These are phyloP conservation scores for Kobus ellipsiprymnus DNA, from an alignment of 2,113 vertebrate species.

Conservation along the genomic window DNA sequence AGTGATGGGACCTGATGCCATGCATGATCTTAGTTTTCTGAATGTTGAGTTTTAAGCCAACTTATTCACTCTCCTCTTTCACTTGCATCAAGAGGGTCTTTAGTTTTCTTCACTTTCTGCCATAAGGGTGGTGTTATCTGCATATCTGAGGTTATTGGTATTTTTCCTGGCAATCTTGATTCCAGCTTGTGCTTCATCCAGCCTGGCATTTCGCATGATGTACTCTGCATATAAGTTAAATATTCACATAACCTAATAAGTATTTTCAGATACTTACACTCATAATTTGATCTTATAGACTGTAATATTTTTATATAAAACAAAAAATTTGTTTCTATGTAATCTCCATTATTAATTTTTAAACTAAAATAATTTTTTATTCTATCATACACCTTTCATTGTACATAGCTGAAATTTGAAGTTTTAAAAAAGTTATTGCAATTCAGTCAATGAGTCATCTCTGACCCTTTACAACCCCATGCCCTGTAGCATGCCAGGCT, in stretches of 20 bases:
- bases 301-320: not conserved
- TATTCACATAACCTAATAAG: not conserved
- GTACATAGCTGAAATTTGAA: not conserved
- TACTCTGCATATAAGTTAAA: not conserved
- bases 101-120: no score
- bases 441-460: rapidly evolving
- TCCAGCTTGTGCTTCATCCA: not conserved
- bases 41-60: no score
- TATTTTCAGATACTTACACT: not conserved
- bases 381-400: not conserved
- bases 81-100: no score
- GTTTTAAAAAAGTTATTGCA: not conserved
- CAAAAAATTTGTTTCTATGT: not conserved
- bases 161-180: not conserved
- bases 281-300: not conserved
- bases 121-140: not conserved
- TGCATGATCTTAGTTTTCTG: no score
- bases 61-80: no score
- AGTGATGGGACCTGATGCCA: no score
- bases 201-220: not conserved
- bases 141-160: not conserved
- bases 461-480: not conserved
- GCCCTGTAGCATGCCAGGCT: not conserved
- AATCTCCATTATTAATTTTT: not conserved
- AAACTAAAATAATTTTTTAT: not conserved